phyloP scores from a whole-genome alignment of 2,888 invertebrate genomes.

The Beris morrisii region DNA sequence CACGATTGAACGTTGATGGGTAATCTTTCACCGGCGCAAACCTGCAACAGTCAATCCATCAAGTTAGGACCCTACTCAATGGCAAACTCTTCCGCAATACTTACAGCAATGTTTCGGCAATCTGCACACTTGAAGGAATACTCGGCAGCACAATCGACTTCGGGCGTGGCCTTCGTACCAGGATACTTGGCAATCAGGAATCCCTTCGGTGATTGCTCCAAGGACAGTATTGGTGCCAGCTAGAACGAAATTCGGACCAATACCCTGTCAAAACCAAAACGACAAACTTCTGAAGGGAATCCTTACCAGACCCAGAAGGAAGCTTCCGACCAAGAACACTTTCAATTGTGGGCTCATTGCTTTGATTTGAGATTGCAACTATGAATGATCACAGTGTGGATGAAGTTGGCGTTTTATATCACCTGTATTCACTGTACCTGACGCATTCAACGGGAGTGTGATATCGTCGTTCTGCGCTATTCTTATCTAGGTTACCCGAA shows the following conservation, averaged over 20 bases:
- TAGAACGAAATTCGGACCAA: background rate
- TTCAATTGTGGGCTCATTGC: conserved; percentile 15
- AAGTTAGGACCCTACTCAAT: background rate
- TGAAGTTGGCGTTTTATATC: conserved; percentile 21
- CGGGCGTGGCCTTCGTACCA: background rate
- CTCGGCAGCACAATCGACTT: conserved; percentile 14
- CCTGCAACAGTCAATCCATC: background rate
- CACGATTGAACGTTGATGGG: conserved; percentile 17
- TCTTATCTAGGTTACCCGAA: conserved; percentile 10
- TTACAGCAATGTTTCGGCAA: conserved; percentile 23
- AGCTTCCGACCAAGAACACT: background rate
- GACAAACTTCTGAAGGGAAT: background rate
- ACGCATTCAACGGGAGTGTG: conserved; percentile 1
- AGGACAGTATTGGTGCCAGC: background rate
- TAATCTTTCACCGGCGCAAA: conserved; percentile 21
- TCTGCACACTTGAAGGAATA: conserved; percentile 18
- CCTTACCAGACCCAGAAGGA: conserved; percentile 19
- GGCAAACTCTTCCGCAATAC: background rate
- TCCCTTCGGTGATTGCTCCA: too few relatives aligned
- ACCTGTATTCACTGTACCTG: conserved; percentile 4
- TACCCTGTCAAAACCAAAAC: background rate
- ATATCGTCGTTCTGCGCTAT: conserved; percentile 25
- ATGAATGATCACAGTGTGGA: conserved; percentile 3
- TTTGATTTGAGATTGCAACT: conserved; percentile 16
- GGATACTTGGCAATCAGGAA: background rate